A percentile compares a stretch with the other conserved stretches of the same genome.
These are phyloP conservation scores for Chiloscyllium plagiosum DNA, from an alignment of 2,113 vertebrate species.

Conservation along the genomic window DNA sequence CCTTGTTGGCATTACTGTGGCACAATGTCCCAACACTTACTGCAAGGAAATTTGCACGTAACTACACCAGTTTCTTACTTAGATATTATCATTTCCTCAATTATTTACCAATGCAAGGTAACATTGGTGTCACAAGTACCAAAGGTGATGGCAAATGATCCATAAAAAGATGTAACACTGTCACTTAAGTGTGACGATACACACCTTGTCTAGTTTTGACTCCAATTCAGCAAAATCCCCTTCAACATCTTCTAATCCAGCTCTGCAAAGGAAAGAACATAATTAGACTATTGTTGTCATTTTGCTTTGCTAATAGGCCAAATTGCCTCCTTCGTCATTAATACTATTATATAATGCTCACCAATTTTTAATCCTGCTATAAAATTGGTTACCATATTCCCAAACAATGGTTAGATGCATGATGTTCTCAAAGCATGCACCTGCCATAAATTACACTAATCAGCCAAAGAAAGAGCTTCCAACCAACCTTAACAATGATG, in stretches of 20 bases:
- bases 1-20: background rate
- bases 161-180: background rate
- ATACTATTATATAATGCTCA: background rate
- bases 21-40: background rate
- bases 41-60: background rate
- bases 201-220: conserved; percentile 97
- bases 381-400: background rate
- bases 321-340: no score
- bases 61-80: background rate
- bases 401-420: background rate
- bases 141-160: background rate
- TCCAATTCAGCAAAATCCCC: conserved; percentile 93
- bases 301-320: background rate
- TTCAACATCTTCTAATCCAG: conserved; percentile 94
- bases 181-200: conserved; percentile 40
- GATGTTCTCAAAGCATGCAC: background rate
- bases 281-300: background rate
- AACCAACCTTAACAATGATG: no score
- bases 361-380: background rate
- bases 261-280: conserved; percentile 56
- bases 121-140: background rate
- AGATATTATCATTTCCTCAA: background rate
- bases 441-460: background rate
- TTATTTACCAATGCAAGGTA: background rate
- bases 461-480: background rate